Percentiles rank a stretch among this genome's conserved stretches.
Evolutionary conservation across 2,113 vertebrate species (phyloP).

Genomic region (Phalacrocorax aristotelis): DNA sequence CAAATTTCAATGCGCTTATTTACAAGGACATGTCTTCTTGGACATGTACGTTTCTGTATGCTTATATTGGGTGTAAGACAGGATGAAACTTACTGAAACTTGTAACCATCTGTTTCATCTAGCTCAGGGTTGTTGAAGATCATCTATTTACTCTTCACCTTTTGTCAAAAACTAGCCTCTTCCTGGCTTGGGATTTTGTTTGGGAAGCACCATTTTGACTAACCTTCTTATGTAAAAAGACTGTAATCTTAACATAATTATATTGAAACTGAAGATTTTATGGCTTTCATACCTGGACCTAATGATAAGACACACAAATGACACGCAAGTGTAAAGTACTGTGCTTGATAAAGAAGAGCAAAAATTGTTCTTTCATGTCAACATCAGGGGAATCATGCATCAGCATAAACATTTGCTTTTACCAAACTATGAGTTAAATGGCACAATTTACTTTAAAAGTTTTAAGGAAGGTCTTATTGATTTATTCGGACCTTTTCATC

Average conservation of each 20-base stretch:
- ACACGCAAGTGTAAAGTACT: background rate
- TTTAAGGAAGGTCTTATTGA: background rate
- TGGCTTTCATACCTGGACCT: background rate
- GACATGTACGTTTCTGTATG: background rate
- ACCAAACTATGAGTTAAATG: background rate
- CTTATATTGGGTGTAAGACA: background rate
- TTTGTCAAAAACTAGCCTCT: background rate
- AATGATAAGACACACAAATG: background rate
- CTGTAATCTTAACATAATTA: background rate
- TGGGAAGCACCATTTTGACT: background rate
- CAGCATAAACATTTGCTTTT: background rate
- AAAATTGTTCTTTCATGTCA: background rate
- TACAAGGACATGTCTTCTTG: background rate
- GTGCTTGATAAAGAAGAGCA: background rate
- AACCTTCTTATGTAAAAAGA: background rate
- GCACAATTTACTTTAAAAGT: background rate
- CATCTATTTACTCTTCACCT: background rate
- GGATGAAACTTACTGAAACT: background rate
- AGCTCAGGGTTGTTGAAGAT: background rate
- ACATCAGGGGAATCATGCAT: background rate
- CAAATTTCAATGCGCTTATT: background rate
- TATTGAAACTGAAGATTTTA: background rate
- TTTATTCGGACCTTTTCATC: background rate
- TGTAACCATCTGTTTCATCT: background rate
- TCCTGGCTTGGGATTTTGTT: background rate